Evolutionary conservation across 2,888 invertebrate genomes (phyloP), one percentile per base, ranked within the genome.

Genomic region (Pollenia labialis): DNA sequence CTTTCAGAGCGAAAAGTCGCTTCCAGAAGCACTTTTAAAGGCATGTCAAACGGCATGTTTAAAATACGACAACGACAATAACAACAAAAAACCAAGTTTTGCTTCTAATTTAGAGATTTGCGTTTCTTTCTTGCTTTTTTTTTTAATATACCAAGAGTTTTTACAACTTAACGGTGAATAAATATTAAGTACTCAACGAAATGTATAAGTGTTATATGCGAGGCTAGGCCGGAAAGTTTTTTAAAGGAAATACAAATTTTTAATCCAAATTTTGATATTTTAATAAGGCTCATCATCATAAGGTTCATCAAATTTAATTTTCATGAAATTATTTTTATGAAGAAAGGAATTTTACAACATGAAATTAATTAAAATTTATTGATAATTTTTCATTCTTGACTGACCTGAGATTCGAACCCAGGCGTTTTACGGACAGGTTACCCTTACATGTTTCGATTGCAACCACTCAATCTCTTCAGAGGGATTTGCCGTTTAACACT

Each of bases 11-110:
- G 32, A 46, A n/a, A 77, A 66, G 64, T 16, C 71, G 50, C 64
- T 80, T 23, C 64, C 66, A 80, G 86, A 76, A 86, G 80, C 80
- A 80, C 75, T 80, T 83, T 71, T 50, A 58, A 82, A 71, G 48
- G 80, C 82, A 86, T 83, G 82, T 80, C 86, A 86, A 76, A 76
- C 77, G 66, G 75, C 80, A 81, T 56, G 82, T 68, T 62, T 72
- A 40, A 50, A 75, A 50, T 64, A 32, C 23, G 54, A 56, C 32
- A n/a, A 46, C n/a, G 44, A 54, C 46, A 66, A 56, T 58, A 62
- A 64, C 68, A 69, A 40, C 46, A 46, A 44, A 11, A 64, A 50
- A 54, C 23, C 10, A n/a, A 12, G 18, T 23, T 48, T 66, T 74
- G 60, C 71, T 82, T 54, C 68, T 72, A 54, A 42, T 74, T 77